phyloP scores from a whole-genome alignment of 2,113 vertebrate species.

The Perca fluviatilis region DNA sequence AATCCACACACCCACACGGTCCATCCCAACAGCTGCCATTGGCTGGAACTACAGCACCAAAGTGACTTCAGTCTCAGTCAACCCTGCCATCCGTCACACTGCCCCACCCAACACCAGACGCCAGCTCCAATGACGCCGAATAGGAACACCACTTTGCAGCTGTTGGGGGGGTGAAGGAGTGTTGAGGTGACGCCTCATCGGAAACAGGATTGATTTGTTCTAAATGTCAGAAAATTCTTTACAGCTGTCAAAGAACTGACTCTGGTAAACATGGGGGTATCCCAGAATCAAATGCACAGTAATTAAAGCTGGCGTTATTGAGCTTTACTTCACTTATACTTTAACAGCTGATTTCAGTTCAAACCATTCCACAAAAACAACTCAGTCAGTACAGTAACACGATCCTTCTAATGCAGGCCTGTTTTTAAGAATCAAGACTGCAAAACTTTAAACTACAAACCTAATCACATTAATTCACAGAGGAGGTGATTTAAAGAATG shows the following conservation, averaged over 20 bases:
- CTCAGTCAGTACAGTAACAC: neutral
- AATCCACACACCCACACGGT: constrained; percentile 9
- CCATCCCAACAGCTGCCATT: constrained; percentile 55
- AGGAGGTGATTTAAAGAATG: neutral
- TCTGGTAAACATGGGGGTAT: neutral
- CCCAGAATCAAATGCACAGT: neutral
- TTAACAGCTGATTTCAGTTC: constrained; percentile 1
- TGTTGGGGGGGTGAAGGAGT: constrained; percentile 25
- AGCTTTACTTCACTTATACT: constrained; percentile 14
- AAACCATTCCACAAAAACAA: neutral
- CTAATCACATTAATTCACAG: neutral
- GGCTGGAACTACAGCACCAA: constrained; percentile 22
- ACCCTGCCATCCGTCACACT: constrained; percentile 39
- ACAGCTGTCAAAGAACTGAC: constrained; percentile 27
- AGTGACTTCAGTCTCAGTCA: constrained; percentile 9
- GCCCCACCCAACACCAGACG: constrained; percentile 35
- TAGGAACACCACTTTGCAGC: constrained; percentile 52
- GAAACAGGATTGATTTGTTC: constrained; percentile 43
- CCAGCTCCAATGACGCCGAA: constrained; percentile 31
- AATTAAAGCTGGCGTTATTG: constrained; percentile 5
- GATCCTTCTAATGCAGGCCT: neutral
- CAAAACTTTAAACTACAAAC: neutral
- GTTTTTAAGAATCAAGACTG: neutral
- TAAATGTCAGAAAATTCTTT: constrained; percentile 28
- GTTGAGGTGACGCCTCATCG: constrained; percentile 6